These are phyloP conservation scores for Hozukius guyotensis DNA, from an alignment of 2,797 vertebrate species.

Conservation along the genomic window DNA sequence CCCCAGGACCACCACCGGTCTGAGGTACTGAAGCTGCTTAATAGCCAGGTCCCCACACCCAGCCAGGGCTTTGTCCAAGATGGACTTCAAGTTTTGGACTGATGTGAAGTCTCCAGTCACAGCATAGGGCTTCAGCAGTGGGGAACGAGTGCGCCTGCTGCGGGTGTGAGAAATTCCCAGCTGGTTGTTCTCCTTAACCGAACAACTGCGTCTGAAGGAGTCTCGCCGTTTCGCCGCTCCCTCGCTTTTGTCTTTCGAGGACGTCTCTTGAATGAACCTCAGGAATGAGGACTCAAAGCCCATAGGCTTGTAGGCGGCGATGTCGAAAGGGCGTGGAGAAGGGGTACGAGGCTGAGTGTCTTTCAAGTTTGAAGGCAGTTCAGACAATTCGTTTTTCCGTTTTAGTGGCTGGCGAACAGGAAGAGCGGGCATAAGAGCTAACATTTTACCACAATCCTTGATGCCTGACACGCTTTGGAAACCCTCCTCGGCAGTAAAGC, in stretches of 20 bases:
- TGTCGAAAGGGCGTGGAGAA: constrained; percentile 84
- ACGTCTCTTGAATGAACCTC: constrained; percentile 94
- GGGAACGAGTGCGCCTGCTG: constrained; percentile 77
- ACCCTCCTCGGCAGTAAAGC: constrained; percentile 70
- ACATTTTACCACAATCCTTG: constrained; percentile 76
- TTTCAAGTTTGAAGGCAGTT: constrained; percentile 72
- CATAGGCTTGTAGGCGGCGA: constrained; percentile 92
- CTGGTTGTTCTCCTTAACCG: constrained; percentile 87
- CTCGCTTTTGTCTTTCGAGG: constrained; percentile 81
- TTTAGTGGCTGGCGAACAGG: constrained; percentile 84
- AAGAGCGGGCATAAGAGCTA: constrained; percentile 51
- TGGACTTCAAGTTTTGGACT: constrained; percentile 92
- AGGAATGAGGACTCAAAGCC: constrained; percentile 97
- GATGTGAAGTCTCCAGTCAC: constrained; percentile 84
- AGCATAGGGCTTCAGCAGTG: constrained; percentile 86
- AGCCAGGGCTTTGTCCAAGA: constrained; percentile 95
- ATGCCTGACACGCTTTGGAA: constrained; percentile 61
- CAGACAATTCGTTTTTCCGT: constrained; percentile 87
- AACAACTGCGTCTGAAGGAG: constrained; percentile 74
- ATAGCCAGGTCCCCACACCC: constrained; percentile 98
- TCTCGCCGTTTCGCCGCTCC: constrained; percentile 74
- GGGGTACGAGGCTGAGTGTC: constrained; percentile 64
- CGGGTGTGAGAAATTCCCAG: constrained; percentile 81
- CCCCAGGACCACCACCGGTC: constrained; percentile 97
- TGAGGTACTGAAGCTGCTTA: constrained; percentile 98